Evolutionary conservation across 1,140 invertebrate genomes (phyloP), one percentile per base, ranked within the genome.

Genomic region (Aphidius gifuensis): DNA sequence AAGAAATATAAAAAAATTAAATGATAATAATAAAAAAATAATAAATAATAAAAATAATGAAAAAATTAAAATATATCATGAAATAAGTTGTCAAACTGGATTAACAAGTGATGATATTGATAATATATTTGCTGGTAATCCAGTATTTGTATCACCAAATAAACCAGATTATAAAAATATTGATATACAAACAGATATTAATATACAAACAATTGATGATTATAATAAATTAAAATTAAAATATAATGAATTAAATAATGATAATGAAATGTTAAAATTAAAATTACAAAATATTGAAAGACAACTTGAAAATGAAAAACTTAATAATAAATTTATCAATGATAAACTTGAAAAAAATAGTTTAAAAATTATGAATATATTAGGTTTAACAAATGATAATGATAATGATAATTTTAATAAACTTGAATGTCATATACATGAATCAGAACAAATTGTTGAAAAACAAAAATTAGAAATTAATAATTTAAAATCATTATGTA

Each of bases 401-500:
- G 85, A 87, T 2, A 86, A 85, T 16, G 87, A 89, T 64, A 90
- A 88, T 69, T 82, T 92, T 32, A 77, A 89, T 9, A 88, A 90
- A 61, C 77, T 92, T 49, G 90, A 92, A 73, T 85, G 85, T 8
- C 88, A 90, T 70, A 83, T 92, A 44, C 86, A 90, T 63, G 84
- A 88, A 8, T 89, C 90, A 1, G 86, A 88, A n/a, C 85, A 90
- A 72, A 84, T 90, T 48, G 84, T 91, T 0, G 83, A 87, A 11
- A 84, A 85, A 70, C 89, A 92, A 47, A 89, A 91, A 69, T 78
- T 86, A n/a, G 89, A 92, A 78, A 90, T 91, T 56, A 85, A 85
- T n/a, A 82, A 87, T 66, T 69, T 92, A 23, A 83, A 90, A 57
- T 83, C 84, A 6, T 80, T 86, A 51, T 89, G 88, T 67, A 81